Percentiles rank a stretch among this genome's conserved stretches.
These are phyloP conservation scores for Takifugu bimaculatus DNA, from an alignment of 2,113 vertebrate species.

Conservation along the genomic window DNA sequence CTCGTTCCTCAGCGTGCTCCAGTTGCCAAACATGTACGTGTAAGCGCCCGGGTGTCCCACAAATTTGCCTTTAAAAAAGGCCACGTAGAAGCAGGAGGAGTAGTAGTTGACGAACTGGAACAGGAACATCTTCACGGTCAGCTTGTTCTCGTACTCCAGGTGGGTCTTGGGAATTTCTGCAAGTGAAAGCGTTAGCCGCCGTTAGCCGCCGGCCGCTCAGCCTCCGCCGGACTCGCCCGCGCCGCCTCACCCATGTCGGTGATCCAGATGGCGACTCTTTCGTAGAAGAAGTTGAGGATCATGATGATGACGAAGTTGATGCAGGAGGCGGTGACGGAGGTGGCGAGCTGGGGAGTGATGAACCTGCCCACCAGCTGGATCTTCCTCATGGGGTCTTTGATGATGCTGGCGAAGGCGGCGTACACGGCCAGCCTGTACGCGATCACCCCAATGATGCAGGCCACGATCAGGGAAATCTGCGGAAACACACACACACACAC, in stretches of 20 bases:
- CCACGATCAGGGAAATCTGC: conserved; percentile 87
- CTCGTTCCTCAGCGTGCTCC: conserved; percentile 87
- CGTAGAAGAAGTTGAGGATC: conserved; percentile 96
- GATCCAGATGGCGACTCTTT: conserved; percentile 92
- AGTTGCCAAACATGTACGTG: conserved; percentile 83
- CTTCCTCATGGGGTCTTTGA: conserved; percentile 80
- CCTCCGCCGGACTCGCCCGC: too few species aligned
- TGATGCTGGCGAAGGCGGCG: conserved; percentile 88
- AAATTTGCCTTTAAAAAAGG: conserved; percentile 98
- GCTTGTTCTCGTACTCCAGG: conserved; percentile 92
- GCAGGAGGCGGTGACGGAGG: conserved; percentile 90
- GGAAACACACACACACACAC: conserved; percentile 6
- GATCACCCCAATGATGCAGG: conserved; percentile 90
- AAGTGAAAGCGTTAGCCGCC: background rate
- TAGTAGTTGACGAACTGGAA: conserved; percentile 99
- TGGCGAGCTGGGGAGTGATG: conserved; percentile 91
- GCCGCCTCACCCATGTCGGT: conserved; percentile 88
- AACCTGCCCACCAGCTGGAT: conserved; percentile 82
- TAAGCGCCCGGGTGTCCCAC: conserved; percentile 89
- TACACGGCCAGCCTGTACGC: conserved; percentile 92
- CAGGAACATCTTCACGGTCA: conserved; percentile 98
- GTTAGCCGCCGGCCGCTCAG: too few species aligned
- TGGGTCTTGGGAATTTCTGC: conserved; percentile 96
- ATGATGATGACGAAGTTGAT: conserved; percentile 97
- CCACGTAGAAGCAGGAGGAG: conserved; percentile 96